Percentiles rank a stretch among this genome's conserved stretches.
phyloP scores from a whole-genome alignment of 2,797 vertebrate species.

The Pogoniulus pusillus region DNA sequence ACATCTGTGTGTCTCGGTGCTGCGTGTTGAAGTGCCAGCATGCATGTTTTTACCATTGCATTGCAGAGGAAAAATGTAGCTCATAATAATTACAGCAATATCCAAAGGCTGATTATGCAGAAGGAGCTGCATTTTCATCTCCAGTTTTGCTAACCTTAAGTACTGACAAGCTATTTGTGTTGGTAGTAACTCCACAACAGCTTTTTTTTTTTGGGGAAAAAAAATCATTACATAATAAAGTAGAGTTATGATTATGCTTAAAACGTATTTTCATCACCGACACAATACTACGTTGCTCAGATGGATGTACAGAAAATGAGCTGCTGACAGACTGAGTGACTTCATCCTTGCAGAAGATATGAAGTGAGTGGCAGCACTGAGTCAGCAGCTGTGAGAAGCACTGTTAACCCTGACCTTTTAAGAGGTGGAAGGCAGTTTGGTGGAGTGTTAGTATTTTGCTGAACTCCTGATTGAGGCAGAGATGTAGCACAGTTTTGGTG shows the following conservation, averaged over 20 bases:
- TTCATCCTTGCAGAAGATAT: not conserved
- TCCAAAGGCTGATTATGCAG: not conserved
- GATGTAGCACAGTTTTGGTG: not conserved
- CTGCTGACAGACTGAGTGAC: not conserved
- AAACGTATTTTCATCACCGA: not conserved
- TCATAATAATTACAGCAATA: not conserved
- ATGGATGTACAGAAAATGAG: not conserved
- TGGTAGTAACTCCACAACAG: not conserved
- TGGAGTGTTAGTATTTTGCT: not conserved
- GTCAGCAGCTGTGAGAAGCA: not conserved
- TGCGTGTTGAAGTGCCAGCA: not conserved
- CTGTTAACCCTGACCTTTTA: not conserved
- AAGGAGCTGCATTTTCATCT: not conserved
- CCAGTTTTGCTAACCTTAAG: not conserved
- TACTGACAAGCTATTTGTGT: not conserved
- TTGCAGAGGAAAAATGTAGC: not conserved
- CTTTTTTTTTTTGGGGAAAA: not conserved
- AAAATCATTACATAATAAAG: not conserved
- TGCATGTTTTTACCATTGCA: not conserved
- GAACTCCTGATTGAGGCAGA: not conserved
- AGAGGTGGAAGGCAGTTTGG: not conserved
- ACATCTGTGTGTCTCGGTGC: not conserved
- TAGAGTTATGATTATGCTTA: not conserved
- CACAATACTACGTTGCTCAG: fast-evolving
- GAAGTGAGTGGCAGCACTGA: not conserved